Conservation (phyloP, 2,797 vertebrate genomes). For the Setipinna tenuifilis region DNA sequence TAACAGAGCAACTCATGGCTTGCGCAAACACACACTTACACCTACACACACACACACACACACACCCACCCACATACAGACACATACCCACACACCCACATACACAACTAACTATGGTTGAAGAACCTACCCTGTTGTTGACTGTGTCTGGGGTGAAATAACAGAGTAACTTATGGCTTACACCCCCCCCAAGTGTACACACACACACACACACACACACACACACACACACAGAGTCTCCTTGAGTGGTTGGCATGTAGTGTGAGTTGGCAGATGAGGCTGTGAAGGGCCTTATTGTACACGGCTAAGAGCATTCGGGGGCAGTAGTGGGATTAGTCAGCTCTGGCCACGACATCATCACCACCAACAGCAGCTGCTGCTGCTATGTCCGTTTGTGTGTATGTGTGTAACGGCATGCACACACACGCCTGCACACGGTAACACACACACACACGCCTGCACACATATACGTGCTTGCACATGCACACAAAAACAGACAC, state of each 20-base stretch:
- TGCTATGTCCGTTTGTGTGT: background rate
- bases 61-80: background rate
- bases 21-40: background rate
- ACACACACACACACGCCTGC: no score
- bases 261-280: background rate
- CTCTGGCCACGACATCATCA: background rate
- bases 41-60: background rate
- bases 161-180: no score
- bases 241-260: conserved; percentile 1
- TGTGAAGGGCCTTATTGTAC: conserved; percentile 1
- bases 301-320: background rate
- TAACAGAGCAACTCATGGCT: no score
- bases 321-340: conserved; percentile 1
- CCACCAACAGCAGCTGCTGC: no score
- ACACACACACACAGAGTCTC: background rate
- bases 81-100: background rate
- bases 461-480: no score
- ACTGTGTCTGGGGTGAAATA: no score
- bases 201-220: background rate
- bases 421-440: no score
- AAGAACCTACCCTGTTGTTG: no score
- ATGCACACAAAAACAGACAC: no score
- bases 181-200: no score
- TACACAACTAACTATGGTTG: no score
- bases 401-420: no score